These are phyloP conservation scores for Erynnis tages DNA, from an alignment of 2,888 invertebrate species.

Conservation along the genomic window DNA sequence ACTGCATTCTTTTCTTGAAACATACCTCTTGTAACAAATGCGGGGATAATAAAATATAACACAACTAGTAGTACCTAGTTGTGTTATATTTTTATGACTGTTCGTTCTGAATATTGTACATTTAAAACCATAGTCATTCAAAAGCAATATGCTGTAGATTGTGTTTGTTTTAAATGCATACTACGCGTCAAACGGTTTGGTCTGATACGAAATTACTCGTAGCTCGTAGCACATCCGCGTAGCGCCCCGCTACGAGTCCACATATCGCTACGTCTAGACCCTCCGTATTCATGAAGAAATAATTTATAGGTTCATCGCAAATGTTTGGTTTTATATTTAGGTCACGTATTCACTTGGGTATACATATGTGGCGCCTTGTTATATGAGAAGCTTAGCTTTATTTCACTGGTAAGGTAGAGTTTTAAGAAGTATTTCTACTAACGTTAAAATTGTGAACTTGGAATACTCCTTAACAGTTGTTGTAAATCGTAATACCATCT, in stretches of 20 bases:
- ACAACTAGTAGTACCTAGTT: too few species aligned
- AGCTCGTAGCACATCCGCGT: slow-evolving; percentile 10
- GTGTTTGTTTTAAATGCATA: not conserved
- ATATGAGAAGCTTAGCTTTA: slow-evolving; percentile 6
- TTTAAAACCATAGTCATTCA: too few species aligned
- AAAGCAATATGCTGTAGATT: too few species aligned
- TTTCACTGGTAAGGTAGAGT: not conserved
- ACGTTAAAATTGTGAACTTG: too few species aligned
- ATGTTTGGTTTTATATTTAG: slow-evolving; percentile 24
- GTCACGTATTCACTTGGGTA: slow-evolving; percentile 22
- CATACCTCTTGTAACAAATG: not conserved
- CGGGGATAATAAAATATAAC: not conserved
- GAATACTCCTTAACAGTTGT: too few species aligned
- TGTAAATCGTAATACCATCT: too few species aligned
- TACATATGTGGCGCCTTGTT: slow-evolving; percentile 16
- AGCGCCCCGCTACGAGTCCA: not conserved
- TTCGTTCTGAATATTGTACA: too few species aligned
- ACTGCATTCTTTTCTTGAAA: not conserved
- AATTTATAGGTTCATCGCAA: slow-evolving; percentile 21
- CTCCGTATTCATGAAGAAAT: slow-evolving; percentile 16
- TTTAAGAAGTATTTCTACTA: slow-evolving; percentile 7
- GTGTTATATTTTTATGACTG: too few species aligned
- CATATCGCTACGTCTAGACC: not conserved
- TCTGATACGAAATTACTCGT: not conserved
- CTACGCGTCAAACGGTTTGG: not conserved